Evolutionary conservation across 2,888 invertebrate genomes (phyloP).

Genomic region (Acanthococcus lagerstroemiae): DNA sequence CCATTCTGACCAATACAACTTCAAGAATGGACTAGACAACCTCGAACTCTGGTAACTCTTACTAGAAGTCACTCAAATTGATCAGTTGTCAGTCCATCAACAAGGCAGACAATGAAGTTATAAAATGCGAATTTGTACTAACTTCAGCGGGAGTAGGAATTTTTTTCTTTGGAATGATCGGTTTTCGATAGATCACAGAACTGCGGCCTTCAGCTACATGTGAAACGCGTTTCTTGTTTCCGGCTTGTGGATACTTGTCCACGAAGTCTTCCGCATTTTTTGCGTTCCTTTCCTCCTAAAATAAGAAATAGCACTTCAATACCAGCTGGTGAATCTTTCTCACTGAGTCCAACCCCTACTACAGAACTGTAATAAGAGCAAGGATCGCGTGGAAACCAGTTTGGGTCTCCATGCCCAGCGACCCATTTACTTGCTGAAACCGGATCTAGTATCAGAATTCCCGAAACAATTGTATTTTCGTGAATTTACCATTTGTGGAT

Average conservation of each 20-base stretch:
- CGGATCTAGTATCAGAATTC: too few relatives aligned
- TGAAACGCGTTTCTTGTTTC: conserved; percentile 14
- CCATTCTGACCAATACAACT: neutral
- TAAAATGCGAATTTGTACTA: neutral
- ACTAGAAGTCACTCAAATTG: neutral
- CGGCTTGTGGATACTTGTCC: neutral
- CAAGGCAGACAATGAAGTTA: neutral
- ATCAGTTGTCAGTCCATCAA: neutral
- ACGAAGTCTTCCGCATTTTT: neutral
- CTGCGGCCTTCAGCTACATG: conserved; percentile 9
- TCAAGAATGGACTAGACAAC: neutral
- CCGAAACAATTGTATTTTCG: too few relatives aligned
- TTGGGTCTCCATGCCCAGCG: too few relatives aligned
- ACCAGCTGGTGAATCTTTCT: too few relatives aligned
- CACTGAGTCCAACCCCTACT: too few relatives aligned
- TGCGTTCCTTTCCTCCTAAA: neutral
- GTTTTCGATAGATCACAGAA: conserved; percentile 1
- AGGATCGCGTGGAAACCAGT: too few relatives aligned
- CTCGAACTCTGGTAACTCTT: neutral
- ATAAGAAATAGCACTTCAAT: too few relatives aligned
- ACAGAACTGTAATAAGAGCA: too few relatives aligned
- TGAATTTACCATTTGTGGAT: too few relatives aligned
- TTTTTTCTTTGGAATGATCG: neutral
- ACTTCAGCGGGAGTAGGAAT: conserved; percentile 15
- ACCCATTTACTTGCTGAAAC: too few relatives aligned